Conservation (phyloP, 2,797 vertebrate genomes). For the Pseudochromis fuscus region DNA sequence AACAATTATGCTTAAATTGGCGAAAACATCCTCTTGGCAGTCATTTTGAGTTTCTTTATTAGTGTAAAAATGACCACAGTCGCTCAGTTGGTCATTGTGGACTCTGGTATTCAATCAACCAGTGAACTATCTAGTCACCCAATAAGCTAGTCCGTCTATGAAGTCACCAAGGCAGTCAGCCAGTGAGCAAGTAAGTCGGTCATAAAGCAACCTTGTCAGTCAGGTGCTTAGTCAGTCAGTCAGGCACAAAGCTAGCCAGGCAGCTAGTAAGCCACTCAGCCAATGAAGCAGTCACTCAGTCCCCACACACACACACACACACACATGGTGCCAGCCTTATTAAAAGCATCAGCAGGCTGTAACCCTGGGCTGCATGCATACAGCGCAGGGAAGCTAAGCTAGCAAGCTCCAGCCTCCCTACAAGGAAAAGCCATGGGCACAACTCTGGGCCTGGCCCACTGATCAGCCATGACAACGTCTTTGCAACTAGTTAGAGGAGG, state of each 20-base stretch:
- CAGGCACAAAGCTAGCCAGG: conserved; percentile 41
- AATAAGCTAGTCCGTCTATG: conserved; percentile 5
- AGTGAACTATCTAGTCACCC: not conserved
- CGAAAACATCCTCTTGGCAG: too few species aligned
- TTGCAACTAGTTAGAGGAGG: conserved; percentile 90
- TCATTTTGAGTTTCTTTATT: too few species aligned
- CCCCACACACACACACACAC: conserved; percentile 92
- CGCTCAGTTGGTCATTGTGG: not conserved
- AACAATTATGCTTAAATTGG: too few species aligned
- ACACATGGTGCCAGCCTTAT: conserved; percentile 97
- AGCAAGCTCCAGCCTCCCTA: conserved; percentile 65
- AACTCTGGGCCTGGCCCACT: conserved; percentile 91
- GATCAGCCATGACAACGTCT: conserved; percentile 98
- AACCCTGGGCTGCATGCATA: conserved; percentile 82
- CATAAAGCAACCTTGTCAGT: conserved; percentile 25
- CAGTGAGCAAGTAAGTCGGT: not conserved
- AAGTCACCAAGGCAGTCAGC: conserved; percentile 24
- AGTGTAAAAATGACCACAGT: not conserved
- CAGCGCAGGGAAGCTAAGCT: conserved; percentile 83
- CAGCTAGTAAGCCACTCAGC: conserved; percentile 72
- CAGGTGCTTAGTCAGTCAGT: conserved; percentile 18
- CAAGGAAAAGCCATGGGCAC: conserved; percentile 95
- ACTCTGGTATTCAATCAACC: conserved; percentile 1
- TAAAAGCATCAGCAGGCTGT: conserved; percentile 92
- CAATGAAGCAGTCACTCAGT: conserved; percentile 65